Base-by-base conservation (phyloP, 2,888 invertebrate species). In the Octodonta nipae region DNA sequence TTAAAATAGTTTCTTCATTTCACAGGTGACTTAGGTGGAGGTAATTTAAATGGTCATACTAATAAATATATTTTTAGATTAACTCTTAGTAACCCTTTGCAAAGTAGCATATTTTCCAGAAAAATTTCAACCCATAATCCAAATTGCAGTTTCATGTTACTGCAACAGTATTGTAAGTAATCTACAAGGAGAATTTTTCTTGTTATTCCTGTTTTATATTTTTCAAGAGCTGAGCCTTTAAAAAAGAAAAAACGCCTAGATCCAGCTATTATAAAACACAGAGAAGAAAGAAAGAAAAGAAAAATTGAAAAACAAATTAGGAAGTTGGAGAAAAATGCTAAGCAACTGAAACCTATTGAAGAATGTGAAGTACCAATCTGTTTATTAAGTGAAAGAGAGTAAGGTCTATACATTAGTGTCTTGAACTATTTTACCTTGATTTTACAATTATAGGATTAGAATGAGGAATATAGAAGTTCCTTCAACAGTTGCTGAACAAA, bases 231-330 rank as follows among this genome's bases (percentile, higher is more conserved):
- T 3, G 88, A 89, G 57, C 92, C 92, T 2, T 56, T 92, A 54
- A 92, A 88, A 58, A 92, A 84, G 59, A 92, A 87, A 62, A 89
- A 79, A 55, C 78, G 73, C 53, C 32, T 87, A 1, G 91, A 93
- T 61, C 88, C 89, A 2, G 72, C 72, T 4, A 63, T 93, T 15
- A 44, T 88, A 0, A 80, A 77, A 56, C 77, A 78, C 10, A 71
- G 88, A 47, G 88, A 91, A 54, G 85, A 86, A 0, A 73, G 87
- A 30, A 80, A 71, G 40, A 77, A 76, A 33, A 85, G 73, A 53
- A 87, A 79, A 58, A 44, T 96, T 2, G 91, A 91, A 56, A 92
- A 87, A 55, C 79, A 78, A 56, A 92, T 95, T 41, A 67, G 80
- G 30, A 69, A 76, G 42, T 60, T 95, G 37, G 78, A 88, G 55